These are phyloP conservation scores for Ennomos erosarius DNA, from an alignment of 2,888 invertebrate genomes.

Conservation along the genomic window DNA sequence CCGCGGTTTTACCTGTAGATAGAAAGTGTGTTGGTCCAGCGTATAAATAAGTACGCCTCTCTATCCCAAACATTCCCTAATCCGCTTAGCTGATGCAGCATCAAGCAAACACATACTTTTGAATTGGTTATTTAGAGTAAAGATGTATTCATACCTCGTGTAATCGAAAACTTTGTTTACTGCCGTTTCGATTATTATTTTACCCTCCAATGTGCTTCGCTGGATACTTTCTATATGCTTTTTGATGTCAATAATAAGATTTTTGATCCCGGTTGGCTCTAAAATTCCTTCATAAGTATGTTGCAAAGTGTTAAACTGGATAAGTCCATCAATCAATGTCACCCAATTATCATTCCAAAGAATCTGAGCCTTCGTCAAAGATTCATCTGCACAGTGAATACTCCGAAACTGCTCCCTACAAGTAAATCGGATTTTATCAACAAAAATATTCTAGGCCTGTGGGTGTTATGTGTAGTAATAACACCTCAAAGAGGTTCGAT, in stretches of 20 bases:
- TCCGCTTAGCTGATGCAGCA: too few relatives aligned
- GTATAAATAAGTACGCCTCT: too few relatives aligned
- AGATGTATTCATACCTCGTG: conserved; percentile 48
- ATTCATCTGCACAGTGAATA: conserved; percentile 49
- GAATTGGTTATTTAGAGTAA: too few relatives aligned
- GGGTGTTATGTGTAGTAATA: too few relatives aligned
- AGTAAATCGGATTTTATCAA: neutral
- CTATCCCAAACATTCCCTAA: too few relatives aligned
- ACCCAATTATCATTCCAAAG: conserved; percentile 92
- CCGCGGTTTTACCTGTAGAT: too few relatives aligned
- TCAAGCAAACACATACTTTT: too few relatives aligned
- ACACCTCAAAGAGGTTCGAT: too few relatives aligned
- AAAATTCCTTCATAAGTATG: conserved; percentile 85
- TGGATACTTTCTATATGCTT: conserved; percentile 25
- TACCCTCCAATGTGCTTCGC: conserved; percentile 23
- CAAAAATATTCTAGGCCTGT: too few relatives aligned
- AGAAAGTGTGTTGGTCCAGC: too few relatives aligned
- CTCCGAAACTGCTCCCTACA: conserved; percentile 58
- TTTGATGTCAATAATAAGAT: conserved; percentile 50
- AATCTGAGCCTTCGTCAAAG: conserved; percentile 62
- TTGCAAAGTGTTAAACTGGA: conserved; percentile 90
- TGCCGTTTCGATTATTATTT: conserved; percentile 40
- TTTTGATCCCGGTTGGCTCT: conserved; percentile 81
- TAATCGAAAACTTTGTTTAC: conserved; percentile 40
- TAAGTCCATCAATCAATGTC: conserved; percentile 91